Evolutionary conservation across 1,140 invertebrate species (phyloP).

Genomic region (Amphibalanus amphitrite): DNA sequence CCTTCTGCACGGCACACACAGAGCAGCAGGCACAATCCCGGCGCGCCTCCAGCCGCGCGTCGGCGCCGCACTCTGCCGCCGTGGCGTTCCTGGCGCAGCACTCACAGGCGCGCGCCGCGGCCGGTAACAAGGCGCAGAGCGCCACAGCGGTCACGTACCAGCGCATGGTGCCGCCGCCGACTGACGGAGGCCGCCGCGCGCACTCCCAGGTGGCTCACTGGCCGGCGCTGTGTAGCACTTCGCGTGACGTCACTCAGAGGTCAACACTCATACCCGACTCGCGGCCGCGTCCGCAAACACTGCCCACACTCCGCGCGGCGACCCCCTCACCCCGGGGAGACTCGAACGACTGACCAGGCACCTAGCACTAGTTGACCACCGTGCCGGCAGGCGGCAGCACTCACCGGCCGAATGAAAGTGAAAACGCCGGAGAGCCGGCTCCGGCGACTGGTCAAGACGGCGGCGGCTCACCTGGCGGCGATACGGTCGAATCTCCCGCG

Average conservation of each 20-base stretch:
- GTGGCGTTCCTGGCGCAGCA: neutral
- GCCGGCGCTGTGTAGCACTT: too few relatives aligned
- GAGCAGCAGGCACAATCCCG: constrained; percentile 19
- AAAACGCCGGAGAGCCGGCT: neutral
- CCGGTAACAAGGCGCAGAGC: neutral
- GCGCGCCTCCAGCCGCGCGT: neutral
- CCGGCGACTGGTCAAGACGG: neutral
- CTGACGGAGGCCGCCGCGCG: neutral
- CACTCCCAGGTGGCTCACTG: too few relatives aligned
- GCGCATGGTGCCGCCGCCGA: neutral
- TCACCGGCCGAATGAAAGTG: neutral
- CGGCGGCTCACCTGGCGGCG: neutral
- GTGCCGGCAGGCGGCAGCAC: neutral
- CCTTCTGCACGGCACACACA: constrained; percentile 21
- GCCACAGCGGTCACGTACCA: neutral
- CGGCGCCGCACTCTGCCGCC: neutral
- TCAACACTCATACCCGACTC: neutral
- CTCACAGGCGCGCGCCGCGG: neutral
- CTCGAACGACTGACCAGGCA: neutral
- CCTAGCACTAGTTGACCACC: neutral
- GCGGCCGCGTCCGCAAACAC: neutral
- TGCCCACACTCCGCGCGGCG: neutral
- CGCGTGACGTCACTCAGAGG: neutral
- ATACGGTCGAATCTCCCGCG: neutral
- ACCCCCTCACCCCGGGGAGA: neutral